Evolutionary conservation across 2,797 vertebrate species (phyloP).

Genomic region (Ambastaia sidthimunki): DNA sequence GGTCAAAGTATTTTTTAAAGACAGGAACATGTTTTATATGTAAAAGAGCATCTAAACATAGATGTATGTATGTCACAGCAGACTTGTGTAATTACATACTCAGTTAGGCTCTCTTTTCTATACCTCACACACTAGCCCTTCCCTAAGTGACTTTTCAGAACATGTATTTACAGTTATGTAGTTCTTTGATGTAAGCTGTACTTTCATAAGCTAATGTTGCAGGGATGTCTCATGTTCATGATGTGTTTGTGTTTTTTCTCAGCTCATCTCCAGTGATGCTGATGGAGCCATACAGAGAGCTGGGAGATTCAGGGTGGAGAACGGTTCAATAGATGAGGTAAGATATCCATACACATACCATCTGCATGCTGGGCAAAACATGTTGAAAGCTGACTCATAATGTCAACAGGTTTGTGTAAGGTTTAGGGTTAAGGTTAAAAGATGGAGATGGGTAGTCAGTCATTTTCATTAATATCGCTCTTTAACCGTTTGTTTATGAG

Average conservation of each 20-base stretch:
- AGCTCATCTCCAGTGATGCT: constrained; percentile 98
- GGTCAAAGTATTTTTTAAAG: too few species aligned
- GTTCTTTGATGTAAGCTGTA: neutral
- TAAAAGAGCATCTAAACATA: too few species aligned
- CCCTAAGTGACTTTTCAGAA: too few species aligned
- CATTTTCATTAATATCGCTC: too few species aligned
- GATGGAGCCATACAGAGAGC: constrained; percentile 99
- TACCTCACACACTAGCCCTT: too few species aligned
- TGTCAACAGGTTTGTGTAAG: too few species aligned
- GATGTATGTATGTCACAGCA: too few species aligned
- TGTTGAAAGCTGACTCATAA: neutral
- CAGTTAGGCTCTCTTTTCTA: too few species aligned
- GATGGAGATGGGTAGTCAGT: too few species aligned
- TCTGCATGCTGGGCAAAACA: neutral
- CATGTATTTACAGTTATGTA: neutral
- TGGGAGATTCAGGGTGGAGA: constrained; percentile 98
- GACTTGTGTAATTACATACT: too few species aligned
- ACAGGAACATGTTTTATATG: too few species aligned
- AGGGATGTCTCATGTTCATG: neutral
- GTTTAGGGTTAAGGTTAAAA: too few species aligned
- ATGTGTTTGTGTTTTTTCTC: constrained; percentile 44
- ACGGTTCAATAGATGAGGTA: constrained; percentile 94
- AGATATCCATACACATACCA: neutral
- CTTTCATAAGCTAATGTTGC: constrained; percentile 20
- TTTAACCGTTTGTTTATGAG: neutral